Base-by-base conservation (phyloP, 2,797 vertebrate genomes). In the Acipenser transmontanus region DNA sequence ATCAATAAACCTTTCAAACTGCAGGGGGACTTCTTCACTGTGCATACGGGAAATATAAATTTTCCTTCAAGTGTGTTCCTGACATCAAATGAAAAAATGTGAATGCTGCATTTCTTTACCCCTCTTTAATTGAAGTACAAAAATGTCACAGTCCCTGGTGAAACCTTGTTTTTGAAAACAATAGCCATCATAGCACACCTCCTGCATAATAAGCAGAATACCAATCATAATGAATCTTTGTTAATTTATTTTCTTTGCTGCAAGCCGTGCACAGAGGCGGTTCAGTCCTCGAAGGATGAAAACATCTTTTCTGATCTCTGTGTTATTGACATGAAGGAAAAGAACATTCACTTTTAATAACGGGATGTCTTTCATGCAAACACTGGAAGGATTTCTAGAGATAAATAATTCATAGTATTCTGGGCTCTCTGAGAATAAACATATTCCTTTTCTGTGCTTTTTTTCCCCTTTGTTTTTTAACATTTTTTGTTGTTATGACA, bases 381-480 rank as follows among this genome's bases (percentile, higher is more conserved):
- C 75, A 85, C 77, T 75, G 79, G 59, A 67, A 85, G 82, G 76
- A 76, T 87, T 85, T 84, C 79, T 81, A 71, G 80, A 64, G 74
- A 86, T 88, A 85, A 88, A 88, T 87, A 86, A 88, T 89, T 85
- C 83, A 86, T 85, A 49, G 0, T 73, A 74, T 80, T 77, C 76
- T 71, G 77, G 73, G 77, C 78, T 77, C 74, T 70, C 77, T 71
- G 71, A 83, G 80, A 87, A 89, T 84, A 89, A 85, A 86, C 81
- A 75, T 84, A 69, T 78, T 86, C 74, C 77, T 66, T 66, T 64
- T 52, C 34, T 59, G 61, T 12, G 50, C 59, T 49, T 47, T 20
- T 48, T 63, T 48, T 13, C 13, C 50, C 47, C 81, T 81, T 87
- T 78, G 82, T 80, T 68, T 66, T 83, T 81, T 83, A 69, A 81